These are phyloP conservation scores for Ceyx melanurus DNA, from an alignment of 2,113 vertebrate species.

Conservation along the genomic window DNA sequence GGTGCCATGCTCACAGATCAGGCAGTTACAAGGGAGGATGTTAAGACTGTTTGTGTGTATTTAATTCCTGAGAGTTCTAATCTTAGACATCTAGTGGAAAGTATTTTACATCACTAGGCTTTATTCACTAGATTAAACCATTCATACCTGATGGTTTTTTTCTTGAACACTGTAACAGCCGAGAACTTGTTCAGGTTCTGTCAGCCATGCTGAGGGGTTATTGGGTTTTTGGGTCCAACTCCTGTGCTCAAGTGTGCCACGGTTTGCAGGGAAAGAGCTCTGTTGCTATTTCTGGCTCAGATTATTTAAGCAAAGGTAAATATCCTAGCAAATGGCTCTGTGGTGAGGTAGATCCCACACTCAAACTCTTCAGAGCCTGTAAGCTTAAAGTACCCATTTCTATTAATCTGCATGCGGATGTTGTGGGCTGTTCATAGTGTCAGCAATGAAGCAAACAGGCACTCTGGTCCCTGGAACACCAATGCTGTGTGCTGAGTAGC, in stretches of 20 bases:
- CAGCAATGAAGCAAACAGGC: background rate
- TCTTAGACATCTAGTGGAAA: background rate
- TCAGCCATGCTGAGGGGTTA: background rate
- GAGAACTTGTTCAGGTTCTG: background rate
- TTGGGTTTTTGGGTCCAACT: rapidly evolving
- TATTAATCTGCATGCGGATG: background rate
- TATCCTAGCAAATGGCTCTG: background rate
- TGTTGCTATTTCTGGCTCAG: background rate
- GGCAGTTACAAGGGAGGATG: background rate
- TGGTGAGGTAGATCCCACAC: background rate
- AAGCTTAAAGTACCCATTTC: background rate
- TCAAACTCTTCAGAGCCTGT: background rate
- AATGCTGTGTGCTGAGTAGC: background rate
- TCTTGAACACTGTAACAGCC: background rate
- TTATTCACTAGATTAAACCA: background rate
- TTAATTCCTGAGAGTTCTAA: background rate
- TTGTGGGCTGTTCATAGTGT: background rate
- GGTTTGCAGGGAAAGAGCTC: background rate
- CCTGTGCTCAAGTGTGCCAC: background rate
- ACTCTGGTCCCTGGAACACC: background rate
- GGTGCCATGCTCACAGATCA: background rate
- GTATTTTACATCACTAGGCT: background rate
- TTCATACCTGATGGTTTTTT: background rate
- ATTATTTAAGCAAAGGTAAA: background rate
- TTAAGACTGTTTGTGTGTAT: background rate